phyloP scores from a whole-genome alignment of 2,888 invertebrate genomes.

The Lasioglossum morio region DNA sequence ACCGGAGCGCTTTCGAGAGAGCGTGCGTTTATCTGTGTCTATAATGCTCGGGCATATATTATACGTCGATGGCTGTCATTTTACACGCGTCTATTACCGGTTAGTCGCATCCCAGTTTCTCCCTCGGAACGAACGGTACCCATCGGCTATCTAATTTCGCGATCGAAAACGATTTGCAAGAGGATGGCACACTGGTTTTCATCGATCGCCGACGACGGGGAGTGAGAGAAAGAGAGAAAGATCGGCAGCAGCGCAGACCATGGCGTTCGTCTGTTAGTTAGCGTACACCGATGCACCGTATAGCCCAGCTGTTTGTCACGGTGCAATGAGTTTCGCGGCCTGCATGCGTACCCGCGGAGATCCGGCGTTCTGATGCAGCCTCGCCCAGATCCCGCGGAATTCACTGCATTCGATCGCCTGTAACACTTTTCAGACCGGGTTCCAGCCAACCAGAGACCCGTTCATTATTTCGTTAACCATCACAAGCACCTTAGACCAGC shows the following conservation, averaged over 20 bases:
- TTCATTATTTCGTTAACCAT: slow-evolving; percentile 5
- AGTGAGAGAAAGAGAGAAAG: background rate
- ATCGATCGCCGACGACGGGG: slow-evolving; percentile 10
- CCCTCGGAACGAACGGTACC: slow-evolving; percentile 38
- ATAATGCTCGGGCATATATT: slow-evolving; percentile 7
- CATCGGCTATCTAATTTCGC: background rate
- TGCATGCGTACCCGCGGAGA: slow-evolving; percentile 35
- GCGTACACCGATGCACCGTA: slow-evolving; percentile 37
- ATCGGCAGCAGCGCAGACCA: background rate
- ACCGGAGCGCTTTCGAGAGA: slow-evolving; percentile 2
- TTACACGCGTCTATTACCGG: slow-evolving; percentile 9
- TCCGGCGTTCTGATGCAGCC: slow-evolving; percentile 35
- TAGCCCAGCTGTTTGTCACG: slow-evolving; percentile 51
- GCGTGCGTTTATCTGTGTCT: background rate
- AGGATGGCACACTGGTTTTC: slow-evolving; percentile 21
- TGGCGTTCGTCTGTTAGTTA: slow-evolving; percentile 37
- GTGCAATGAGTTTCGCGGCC: slow-evolving; percentile 61
- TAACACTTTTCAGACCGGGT: slow-evolving; percentile 33
- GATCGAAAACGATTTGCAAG: slow-evolving; percentile 35
- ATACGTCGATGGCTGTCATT: slow-evolving; percentile 3
- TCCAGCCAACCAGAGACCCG: background rate
- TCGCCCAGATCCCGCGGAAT: slow-evolving; percentile 63
- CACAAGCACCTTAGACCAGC: background rate
- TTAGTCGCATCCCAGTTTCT: slow-evolving; percentile 4
- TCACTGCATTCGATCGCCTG: slow-evolving; percentile 37